These are phyloP conservation scores for Apodemia zela DNA, from an alignment of 2,888 invertebrate species.

Conservation along the genomic window DNA sequence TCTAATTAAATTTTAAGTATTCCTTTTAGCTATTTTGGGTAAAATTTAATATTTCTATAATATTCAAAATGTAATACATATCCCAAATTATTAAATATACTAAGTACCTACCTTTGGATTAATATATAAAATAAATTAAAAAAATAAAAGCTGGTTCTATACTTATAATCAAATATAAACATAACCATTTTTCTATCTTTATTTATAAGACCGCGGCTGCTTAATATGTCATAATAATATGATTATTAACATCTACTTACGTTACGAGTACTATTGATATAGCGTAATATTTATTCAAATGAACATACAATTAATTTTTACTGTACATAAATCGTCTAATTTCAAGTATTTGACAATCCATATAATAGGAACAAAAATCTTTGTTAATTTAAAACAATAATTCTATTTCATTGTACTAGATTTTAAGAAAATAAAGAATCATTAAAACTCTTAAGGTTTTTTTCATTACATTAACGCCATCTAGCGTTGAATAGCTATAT, in stretches of 20 bases:
- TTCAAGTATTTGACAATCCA: slow-evolving; percentile 3
- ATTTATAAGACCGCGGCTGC: not conserved
- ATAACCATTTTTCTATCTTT: not conserved
- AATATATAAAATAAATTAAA: too few species aligned
- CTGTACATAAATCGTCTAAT: slow-evolving; percentile 3
- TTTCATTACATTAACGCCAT: slow-evolving; percentile 40
- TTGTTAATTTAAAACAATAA: slow-evolving; percentile 18
- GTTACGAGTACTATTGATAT: too few species aligned
- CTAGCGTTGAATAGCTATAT: slow-evolving; percentile 47
- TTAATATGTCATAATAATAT: too few species aligned
- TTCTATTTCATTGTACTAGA: slow-evolving; percentile 27
- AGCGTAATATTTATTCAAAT: not conserved
- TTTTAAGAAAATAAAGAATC: slow-evolving; percentile 34
- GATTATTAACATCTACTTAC: not conserved
- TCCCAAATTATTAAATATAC: too few species aligned
- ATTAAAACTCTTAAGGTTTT: slow-evolving; percentile 23
- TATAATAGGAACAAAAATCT: not conserved
- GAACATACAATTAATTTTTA: not conserved
- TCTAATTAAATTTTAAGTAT: too few species aligned
- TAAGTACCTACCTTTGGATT: too few species aligned
- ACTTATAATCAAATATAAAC: not conserved
- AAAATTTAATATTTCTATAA: too few species aligned
- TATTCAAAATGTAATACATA: too few species aligned
- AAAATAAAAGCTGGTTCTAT: not conserved
- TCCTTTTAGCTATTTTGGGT: too few species aligned